Base-by-base conservation (phyloP, 2,113 vertebrate genomes). In the Hippolais icterina region DNA sequence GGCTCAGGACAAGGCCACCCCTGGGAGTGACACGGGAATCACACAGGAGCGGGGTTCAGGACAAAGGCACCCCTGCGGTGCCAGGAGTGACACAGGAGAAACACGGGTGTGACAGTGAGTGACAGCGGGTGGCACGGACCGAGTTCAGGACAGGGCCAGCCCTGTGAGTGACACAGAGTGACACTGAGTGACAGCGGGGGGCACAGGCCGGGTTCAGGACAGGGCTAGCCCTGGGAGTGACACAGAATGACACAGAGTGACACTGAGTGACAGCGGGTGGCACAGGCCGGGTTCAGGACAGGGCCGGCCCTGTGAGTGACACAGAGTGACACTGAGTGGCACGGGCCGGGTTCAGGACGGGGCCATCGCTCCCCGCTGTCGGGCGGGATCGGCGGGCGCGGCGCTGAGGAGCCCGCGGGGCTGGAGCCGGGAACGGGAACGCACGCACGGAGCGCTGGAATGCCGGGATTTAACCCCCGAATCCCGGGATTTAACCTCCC, bases 21-120 rank as follows among this genome's bases (percentile, higher is more conserved):
- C 42, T 8, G 33, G 41, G 41, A 35, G 29, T 8, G 33, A n/a
- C 70, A 57, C 13, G 1, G 18, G 18, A 25, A 7, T 0, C 39
- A 42, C 27, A 31, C 1, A 0, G 41, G 22, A 12, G 21, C 4
- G 2, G 29, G 56, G 44, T 8, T 46, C 44, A 46, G 44, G 44
- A 46, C 44, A 44, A 44, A 17, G 44, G 13, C 44, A 16, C 71
- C 17, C n/a, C 46, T 29, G 0, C 11, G 37, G 37, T 39, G 37
- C 37, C 37, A 39, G 0, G 35, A 41, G 1, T 0, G 42, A n/a
- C 24, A 20, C 0, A 4, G 28, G 29, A 54, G 12, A 1, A 20
- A n/a, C 56, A 24, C 12, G 12, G 5, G 21, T 16, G 50, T 17
- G 49, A 25, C 49, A 50, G 37, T 39, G n/a, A 39, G 37, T 39